Conservation (phyloP, 2,797 vertebrate species). For the Pachyuromys duprasi region DNA sequence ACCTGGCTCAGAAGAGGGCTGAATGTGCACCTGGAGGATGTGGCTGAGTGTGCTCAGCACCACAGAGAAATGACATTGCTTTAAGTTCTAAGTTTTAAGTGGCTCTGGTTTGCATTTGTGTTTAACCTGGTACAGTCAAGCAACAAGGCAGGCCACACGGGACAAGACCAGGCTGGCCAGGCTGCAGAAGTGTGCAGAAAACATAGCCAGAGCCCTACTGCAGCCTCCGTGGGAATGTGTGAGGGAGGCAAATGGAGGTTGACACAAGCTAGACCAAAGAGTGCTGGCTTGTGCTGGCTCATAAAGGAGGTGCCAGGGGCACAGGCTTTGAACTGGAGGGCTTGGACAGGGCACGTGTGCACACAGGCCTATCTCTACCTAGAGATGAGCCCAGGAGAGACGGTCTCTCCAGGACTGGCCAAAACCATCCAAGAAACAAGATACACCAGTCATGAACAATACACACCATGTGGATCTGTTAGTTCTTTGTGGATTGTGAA, state of each 20-base stretch:
- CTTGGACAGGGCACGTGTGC: background rate
- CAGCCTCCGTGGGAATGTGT: background rate
- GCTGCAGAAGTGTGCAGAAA: fast-evolving
- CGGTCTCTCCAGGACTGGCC: background rate
- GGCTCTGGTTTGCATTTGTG: background rate
- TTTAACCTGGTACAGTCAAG: background rate
- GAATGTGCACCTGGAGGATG: background rate
- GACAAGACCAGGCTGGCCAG: too few species aligned
- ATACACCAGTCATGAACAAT: background rate
- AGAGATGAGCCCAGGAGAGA: background rate
- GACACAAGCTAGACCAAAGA: too few species aligned
- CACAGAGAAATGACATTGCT: background rate
- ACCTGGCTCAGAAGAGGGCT: background rate
- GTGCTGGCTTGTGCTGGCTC: too few species aligned
- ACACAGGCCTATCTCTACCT: too few species aligned
- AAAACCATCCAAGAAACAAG: background rate
- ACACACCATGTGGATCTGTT: fast-evolving
- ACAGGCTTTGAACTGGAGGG: too few species aligned
- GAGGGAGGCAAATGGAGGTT: fast-evolving
- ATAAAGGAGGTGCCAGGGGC: too few species aligned
- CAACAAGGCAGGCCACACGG: fast-evolving
- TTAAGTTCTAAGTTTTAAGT: background rate
- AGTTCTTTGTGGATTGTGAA: background rate
- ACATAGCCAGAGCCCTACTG: fast-evolving
- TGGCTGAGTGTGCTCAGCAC: background rate